These are phyloP conservation scores for Halictus ligatus DNA, from an alignment of 2,888 invertebrate genomes.

Conservation along the genomic window DNA sequence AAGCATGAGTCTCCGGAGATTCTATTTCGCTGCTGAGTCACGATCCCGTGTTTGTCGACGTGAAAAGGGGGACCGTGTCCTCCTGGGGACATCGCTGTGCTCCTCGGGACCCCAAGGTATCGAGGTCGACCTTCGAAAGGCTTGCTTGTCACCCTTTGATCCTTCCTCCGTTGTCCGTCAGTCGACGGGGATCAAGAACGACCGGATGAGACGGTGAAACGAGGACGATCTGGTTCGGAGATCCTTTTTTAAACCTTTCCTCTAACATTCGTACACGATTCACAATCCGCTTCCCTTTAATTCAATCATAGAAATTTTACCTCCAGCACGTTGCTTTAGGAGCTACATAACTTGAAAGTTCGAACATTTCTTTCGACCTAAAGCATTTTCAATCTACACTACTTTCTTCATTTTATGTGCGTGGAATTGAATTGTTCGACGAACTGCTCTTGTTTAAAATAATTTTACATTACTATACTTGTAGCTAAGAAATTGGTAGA, in stretches of 20 bases:
- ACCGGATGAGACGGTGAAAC: slow-evolving; percentile 5
- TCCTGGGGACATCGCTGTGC: slow-evolving; percentile 66
- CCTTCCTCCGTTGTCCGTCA: slow-evolving; percentile 20
- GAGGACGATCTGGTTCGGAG: not conserved
- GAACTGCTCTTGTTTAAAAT: too few relatives aligned
- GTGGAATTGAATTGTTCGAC: too few relatives aligned
- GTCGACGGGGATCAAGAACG: not conserved
- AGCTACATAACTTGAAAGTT: too few relatives aligned
- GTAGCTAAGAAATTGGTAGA: too few relatives aligned
- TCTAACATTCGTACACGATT: not conserved
- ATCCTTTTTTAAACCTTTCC: not conserved
- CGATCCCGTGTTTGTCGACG: slow-evolving; percentile 75
- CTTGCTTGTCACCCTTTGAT: slow-evolving; percentile 43
- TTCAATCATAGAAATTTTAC: not conserved
- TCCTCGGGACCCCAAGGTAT: slow-evolving; percentile 59
- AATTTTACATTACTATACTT: too few relatives aligned
- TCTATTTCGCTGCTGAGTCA: slow-evolving; percentile 81
- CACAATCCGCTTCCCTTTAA: not conserved
- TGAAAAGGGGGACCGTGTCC: slow-evolving; percentile 66
- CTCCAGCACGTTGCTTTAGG: too few relatives aligned
- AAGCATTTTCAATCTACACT: too few relatives aligned
- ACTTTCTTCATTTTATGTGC: too few relatives aligned
- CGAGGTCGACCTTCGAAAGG: slow-evolving; percentile 53
- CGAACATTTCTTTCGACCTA: too few relatives aligned
- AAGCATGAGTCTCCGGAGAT: slow-evolving; percentile 80